Percentiles rank a stretch among this genome's conserved stretches.
These are phyloP conservation scores for Protomyctophum bolini DNA, from an alignment of 2,113 vertebrate genomes.

Conservation along the genomic window DNA sequence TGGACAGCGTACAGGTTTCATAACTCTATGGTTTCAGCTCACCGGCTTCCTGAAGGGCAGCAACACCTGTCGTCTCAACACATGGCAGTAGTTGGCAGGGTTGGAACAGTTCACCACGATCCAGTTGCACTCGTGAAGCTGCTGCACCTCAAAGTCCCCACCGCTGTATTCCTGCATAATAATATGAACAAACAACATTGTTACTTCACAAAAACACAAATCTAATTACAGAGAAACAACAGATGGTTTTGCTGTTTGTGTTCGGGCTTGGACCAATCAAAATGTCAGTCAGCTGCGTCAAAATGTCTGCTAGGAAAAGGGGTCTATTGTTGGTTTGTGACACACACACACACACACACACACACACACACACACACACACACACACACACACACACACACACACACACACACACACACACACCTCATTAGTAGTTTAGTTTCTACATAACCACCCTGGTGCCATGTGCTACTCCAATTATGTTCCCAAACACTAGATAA, in stretches of 20 bases:
- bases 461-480: slow-evolving; percentile 18
- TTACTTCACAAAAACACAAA: slow-evolving; percentile 5
- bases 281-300: no score
- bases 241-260: not conserved
- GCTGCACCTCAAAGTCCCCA: slow-evolving; percentile 87
- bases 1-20: no score
- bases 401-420: no score
- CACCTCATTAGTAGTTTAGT: slow-evolving; percentile 52
- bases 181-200: no score
- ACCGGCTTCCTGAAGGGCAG: slow-evolving; percentile 94
- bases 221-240: not conserved
- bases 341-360: no score
- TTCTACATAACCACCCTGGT: slow-evolving; percentile 53
- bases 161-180: slow-evolving; percentile 74
- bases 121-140: slow-evolving; percentile 92
- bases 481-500: slow-evolving; percentile 6
- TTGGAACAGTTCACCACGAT: slow-evolving; percentile 92
- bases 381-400: no score
- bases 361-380: no score
- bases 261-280: no score
- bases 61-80: slow-evolving; percentile 88
- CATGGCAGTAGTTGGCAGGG: slow-evolving; percentile 92
- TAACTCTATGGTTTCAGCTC: slow-evolving; percentile 6
- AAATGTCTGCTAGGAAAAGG: no score
- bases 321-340: no score